Evolutionary conservation across 2,797 vertebrate genomes (phyloP), one percentile per base, ranked within the genome.

Genomic region (Mionectes olivaceus): DNA sequence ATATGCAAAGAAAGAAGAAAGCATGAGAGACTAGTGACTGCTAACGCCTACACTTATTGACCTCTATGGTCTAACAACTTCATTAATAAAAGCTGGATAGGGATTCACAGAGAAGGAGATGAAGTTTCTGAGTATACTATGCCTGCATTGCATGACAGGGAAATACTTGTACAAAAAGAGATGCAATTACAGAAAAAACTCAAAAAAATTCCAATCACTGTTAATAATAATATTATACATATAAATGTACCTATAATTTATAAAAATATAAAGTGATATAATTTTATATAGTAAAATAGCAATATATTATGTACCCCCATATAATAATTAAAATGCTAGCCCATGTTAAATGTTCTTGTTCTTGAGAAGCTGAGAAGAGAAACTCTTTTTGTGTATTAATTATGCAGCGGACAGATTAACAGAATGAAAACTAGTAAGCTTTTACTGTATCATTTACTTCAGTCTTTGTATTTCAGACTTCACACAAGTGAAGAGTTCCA

Each of bases 381-480:
- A 75, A 33, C 19, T 24, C 5, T 80, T 83, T 90, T 80, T 89
- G 5, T 75, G 56, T n/a, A 11, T 68, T 83, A 94, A 81, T 91
- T 83, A 78, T 75, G 57, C 35, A 89, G 30, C 53, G 53, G 49
- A 43, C 33, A 80, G 60, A 83, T 89, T 46, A 92, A n/a, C 16
- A 85, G 80, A 84, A 85, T 74, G 56, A 74, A 94, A 87, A 83
- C 19, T 71, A 85, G 57, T 47, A 89, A 71, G 30, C 24, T 93
- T 89, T 83, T 83, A 83, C 19, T 78, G 12, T 83, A 78, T 44
- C 4, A 47, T 78, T 93, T 91, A 50, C 82, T 83, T 77, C 80
- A 78, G 35, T 47, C 73, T 92, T 79, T 75, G n/a, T 75, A 61
- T 90, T 93, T 95, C 69, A 93, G 46, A 74, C 55, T 78, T 88